Conservation (phyloP, 2,888 invertebrate genomes). For the Myopa testacea region DNA sequence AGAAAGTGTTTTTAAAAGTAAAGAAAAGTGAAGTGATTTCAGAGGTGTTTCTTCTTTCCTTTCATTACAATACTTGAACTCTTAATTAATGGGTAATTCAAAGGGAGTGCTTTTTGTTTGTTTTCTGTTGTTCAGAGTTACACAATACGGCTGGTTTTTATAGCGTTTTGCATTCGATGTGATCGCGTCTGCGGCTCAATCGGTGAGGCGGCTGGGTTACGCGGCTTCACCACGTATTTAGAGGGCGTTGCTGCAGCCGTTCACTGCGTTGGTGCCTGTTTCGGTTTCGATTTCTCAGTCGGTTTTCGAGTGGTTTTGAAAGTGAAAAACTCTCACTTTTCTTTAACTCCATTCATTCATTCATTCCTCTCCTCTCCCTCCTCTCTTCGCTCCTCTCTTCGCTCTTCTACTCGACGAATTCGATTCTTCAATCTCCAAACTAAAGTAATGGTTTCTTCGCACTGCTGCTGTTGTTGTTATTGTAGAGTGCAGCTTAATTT, state of each 20-base stretch:
- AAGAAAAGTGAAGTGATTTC: not conserved
- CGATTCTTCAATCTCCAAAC: not conserved
- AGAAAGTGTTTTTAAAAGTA: not conserved
- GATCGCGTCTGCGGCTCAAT: not conserved
- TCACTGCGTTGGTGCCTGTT: slow-evolving; percentile 28
- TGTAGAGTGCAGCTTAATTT: not conserved
- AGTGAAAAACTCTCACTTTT: slow-evolving; percentile 63
- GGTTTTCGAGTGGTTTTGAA: slow-evolving; percentile 39
- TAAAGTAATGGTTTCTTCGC: not conserved
- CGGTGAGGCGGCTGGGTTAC: slow-evolving; percentile 48
- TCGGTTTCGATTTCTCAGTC: slow-evolving; percentile 19
- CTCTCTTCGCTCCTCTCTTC: not conserved
- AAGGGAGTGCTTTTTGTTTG: not conserved
- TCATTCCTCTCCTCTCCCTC: not conserved
- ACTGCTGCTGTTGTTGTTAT: not conserved
- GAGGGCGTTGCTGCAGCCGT: slow-evolving; percentile 25
- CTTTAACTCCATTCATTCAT: slow-evolving; percentile 35
- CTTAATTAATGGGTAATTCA: not conserved
- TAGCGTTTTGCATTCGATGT: not conserved
- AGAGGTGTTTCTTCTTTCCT: no score
- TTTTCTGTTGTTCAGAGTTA: not conserved
- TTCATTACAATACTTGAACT: no score
- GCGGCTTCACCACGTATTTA: slow-evolving; percentile 40
- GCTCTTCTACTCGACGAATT: not conserved
- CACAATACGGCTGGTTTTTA: not conserved